These are phyloP conservation scores for Phymanthus crucifer DNA, from an alignment of 92 coral and sea anemone genomes.

Conservation along the genomic window DNA sequence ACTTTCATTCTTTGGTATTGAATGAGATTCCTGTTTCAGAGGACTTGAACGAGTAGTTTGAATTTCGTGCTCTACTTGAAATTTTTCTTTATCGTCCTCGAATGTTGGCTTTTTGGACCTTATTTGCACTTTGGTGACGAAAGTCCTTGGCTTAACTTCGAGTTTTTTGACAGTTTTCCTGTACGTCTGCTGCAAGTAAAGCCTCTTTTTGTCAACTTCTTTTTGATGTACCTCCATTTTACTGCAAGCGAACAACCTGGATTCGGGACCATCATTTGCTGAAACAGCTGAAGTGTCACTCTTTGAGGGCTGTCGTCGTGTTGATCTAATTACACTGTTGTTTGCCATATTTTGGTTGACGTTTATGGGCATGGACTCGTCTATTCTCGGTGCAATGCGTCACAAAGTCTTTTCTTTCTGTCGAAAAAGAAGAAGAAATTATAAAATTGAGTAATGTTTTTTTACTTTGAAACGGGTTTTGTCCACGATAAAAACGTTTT, in stretches of 20 bases:
- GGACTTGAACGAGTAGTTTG: not conserved
- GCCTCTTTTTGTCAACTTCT: constrained; percentile 7
- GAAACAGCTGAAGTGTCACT: not conserved
- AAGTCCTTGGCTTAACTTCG: constrained; percentile 22
- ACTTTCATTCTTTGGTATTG: not conserved
- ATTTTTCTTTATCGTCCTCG: not conserved
- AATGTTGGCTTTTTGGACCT: constrained; percentile 17
- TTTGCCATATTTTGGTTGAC: not conserved
- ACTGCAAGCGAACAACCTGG: constrained; percentile 21
- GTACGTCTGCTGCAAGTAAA: not conserved
- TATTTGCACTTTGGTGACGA: constrained; percentile 81
- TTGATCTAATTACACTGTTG: not conserved
- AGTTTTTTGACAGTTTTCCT: not conserved
- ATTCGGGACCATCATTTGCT: not conserved
- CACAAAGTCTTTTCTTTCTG: no score
- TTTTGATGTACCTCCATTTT: constrained; percentile 20
- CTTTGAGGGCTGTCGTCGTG: not conserved
- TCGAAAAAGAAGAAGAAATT: not conserved
- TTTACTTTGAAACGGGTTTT: no score
- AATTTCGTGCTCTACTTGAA: not conserved
- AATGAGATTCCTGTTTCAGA: not conserved
- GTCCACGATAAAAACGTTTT: no score
- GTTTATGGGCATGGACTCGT: not conserved
- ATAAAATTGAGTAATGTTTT: no score
- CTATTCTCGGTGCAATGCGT: no score